Evolutionary conservation across 2,113 vertebrate genomes (phyloP).

Genomic region (Pelmatolapia mariae): DNA sequence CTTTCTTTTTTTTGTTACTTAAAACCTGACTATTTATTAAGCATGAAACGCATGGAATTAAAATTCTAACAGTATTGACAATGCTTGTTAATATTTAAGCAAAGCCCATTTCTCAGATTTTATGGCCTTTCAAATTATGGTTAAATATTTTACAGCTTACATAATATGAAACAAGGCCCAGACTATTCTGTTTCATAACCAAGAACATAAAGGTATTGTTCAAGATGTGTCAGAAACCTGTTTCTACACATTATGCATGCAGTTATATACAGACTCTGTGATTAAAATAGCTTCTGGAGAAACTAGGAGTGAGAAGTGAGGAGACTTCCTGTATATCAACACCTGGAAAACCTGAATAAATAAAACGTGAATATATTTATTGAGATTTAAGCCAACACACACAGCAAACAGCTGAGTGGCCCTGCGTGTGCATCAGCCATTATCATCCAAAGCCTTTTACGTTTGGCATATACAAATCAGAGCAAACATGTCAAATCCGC

Average conservation of each 20-base stretch:
- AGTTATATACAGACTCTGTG: neutral
- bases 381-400: constrained; percentile 15
- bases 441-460: neutral
- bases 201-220: neutral
- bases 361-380: neutral
- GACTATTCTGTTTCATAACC: neutral
- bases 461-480: constrained; percentile 20
- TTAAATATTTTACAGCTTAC: neutral
- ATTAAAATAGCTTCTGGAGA: neutral
- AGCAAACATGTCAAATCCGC: neutral
- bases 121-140: neutral
- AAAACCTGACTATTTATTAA: neutral
- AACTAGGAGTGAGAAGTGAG: neutral
- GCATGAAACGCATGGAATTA: neutral
- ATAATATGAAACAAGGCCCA: neutral
- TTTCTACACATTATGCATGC: neutral
- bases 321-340: neutral
- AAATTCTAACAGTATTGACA: neutral
- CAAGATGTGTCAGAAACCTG: neutral
- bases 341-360: constrained; percentile 10
- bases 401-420: neutral
- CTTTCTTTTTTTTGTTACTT: neutral
- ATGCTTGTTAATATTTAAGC: neutral
- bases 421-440: neutral
- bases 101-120: neutral